phyloP scores from a whole-genome alignment of 2,797 vertebrate genomes.

The Spinus pinus region DNA sequence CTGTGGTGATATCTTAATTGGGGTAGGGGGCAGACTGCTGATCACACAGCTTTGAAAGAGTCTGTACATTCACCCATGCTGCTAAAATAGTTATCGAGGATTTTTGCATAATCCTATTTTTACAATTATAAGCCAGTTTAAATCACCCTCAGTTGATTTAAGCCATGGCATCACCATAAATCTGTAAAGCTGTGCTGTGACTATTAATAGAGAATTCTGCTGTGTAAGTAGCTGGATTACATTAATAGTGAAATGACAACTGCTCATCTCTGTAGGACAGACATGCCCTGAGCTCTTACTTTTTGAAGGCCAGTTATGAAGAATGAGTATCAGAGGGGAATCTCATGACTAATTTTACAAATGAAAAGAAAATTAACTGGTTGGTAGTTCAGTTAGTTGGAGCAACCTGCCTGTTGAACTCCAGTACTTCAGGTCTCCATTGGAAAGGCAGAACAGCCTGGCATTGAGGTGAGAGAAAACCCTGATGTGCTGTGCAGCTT shows the following conservation, averaged over 20 bases:
- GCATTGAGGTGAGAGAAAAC: background rate
- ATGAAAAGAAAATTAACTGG: background rate
- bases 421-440: background rate
- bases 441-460: background rate
- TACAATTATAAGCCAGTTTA: background rate
- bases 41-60: background rate
- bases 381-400: background rate
- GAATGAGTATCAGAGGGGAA: background rate
- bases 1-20: background rate
- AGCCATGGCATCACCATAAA: background rate
- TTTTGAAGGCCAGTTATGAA: background rate
- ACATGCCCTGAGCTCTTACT: background rate
- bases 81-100: background rate
- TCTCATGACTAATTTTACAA: background rate
- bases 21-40: background rate
- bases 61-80: background rate
- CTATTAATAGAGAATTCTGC: background rate
- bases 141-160: background rate
- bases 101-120: background rate
- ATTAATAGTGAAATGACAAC: background rate
- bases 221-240: background rate
- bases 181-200: background rate
- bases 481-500: accelerated
- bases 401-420: background rate
- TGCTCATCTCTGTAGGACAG: background rate